Conservation (phyloP, 2,888 invertebrate genomes). For the Lasioglossum calceatum region DNA sequence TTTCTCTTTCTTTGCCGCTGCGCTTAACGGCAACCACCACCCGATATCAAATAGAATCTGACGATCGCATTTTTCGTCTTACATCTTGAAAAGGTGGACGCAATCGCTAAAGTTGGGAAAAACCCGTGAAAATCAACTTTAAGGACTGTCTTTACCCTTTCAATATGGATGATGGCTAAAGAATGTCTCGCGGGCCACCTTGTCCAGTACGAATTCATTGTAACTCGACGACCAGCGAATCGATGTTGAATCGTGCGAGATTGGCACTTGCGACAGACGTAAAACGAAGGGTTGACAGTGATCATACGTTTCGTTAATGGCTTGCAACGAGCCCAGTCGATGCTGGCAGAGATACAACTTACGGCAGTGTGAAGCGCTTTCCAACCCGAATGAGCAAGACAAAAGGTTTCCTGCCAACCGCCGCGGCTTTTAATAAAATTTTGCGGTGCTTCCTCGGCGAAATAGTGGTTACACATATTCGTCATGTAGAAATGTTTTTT, state of each 20-base stretch:
- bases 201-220: neutral
- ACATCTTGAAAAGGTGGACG: neutral
- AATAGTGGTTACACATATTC: neutral
- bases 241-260: neutral
- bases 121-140: neutral
- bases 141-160: neutral
- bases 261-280: conserved; percentile 15
- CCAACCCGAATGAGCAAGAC: conserved; percentile 17
- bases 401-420: conserved; percentile 13
- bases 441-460: neutral
- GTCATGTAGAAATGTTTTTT: neutral
- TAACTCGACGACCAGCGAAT: neutral
- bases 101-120: neutral
- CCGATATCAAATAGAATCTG: neutral
- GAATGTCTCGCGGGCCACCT: neutral
- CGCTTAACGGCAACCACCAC: neutral
- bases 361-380: neutral
- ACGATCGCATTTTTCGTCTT: neutral
- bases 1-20: neutral
- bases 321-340: neutral
- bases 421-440: conserved; percentile 7
- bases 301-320: conserved; percentile 21
- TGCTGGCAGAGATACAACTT: conserved; percentile 15
- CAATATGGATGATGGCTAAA: neutral
- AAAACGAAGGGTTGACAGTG: conserved; percentile 30